phyloP scores from a whole-genome alignment of 2,797 vertebrate genomes.

The Sciurus vulgaris region DNA sequence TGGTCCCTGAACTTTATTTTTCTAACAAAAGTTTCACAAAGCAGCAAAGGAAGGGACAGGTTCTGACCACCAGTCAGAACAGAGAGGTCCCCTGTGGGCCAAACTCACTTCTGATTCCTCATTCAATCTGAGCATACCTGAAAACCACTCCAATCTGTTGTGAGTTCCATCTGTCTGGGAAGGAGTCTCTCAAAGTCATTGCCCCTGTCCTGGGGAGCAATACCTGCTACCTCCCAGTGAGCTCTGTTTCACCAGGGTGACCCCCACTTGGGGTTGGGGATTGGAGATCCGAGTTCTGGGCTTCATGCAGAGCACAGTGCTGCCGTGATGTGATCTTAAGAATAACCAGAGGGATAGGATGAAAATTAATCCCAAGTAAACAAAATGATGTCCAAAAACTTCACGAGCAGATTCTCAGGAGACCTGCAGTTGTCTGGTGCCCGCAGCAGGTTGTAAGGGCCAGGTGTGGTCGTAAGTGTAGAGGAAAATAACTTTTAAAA shows the following conservation, averaged over 20 bases:
- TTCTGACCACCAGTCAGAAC: neutral
- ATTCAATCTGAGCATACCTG: neutral
- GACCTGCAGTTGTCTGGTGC: neutral
- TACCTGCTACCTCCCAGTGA: neutral
- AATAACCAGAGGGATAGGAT: neutral
- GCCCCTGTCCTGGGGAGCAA: neutral
- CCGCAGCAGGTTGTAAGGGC: fast-evolving
- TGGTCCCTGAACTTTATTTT: neutral
- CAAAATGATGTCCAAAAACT: neutral
- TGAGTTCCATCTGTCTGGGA: neutral
- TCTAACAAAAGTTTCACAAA: neutral
- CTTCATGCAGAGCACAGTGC: no score
- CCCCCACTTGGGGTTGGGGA: neutral
- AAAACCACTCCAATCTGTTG: neutral
- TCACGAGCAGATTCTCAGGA: neutral
- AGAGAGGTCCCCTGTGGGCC: neutral
- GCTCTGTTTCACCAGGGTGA: neutral
- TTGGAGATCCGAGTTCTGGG: neutral
- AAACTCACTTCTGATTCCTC: neutral
- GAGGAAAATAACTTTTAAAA: neutral
- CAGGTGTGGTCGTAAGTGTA: neutral
- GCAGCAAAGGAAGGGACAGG: neutral
- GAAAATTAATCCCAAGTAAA: neutral
- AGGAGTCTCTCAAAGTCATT: neutral
- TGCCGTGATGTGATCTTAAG: neutral